phyloP scores from a whole-genome alignment of 2,888 invertebrate species.

The Iselma pallidipennis region DNA sequence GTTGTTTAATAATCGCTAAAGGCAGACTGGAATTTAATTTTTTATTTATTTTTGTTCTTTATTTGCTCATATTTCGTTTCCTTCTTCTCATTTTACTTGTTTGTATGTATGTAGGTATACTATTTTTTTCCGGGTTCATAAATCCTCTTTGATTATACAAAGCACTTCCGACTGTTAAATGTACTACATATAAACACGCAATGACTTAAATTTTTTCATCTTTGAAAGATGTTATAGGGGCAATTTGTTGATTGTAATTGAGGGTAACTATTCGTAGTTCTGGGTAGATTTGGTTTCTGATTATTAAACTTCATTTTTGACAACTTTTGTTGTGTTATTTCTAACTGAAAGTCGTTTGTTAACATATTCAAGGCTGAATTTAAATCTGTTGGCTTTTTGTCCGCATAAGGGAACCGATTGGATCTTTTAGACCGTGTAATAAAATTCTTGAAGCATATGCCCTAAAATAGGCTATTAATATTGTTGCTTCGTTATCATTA shows the following conservation, averaged over 20 bases:
- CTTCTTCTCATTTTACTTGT: too few relatives aligned
- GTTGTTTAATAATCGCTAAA: too few relatives aligned
- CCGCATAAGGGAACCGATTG: conserved; percentile 14
- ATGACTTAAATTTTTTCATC: too few relatives aligned
- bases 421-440: conserved; percentile 10
- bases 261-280: neutral
- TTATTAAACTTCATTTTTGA: neutral
- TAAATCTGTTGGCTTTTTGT: conserved; percentile 12
- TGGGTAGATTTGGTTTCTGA: neutral
- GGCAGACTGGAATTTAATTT: too few relatives aligned
- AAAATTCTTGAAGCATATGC: conserved; percentile 11
- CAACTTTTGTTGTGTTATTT: neutral
- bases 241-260: conserved; percentile 1
- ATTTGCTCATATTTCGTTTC: too few relatives aligned
- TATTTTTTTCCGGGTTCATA: too few relatives aligned
- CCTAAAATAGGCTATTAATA: conserved; percentile 3
- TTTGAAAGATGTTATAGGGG: too few relatives aligned
- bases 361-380: neutral
- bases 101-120: too few relatives aligned
- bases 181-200: too few relatives aligned
- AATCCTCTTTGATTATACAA: too few relatives aligned
- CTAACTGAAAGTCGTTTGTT: neutral
- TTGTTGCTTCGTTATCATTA: neutral
- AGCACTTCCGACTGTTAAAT: too few relatives aligned
- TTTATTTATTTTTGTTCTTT: too few relatives aligned